Evolutionary conservation across 2,888 invertebrate species (phyloP), one percentile per base, ranked within the genome.

Genomic region (Isotomurus palustris): DNA sequence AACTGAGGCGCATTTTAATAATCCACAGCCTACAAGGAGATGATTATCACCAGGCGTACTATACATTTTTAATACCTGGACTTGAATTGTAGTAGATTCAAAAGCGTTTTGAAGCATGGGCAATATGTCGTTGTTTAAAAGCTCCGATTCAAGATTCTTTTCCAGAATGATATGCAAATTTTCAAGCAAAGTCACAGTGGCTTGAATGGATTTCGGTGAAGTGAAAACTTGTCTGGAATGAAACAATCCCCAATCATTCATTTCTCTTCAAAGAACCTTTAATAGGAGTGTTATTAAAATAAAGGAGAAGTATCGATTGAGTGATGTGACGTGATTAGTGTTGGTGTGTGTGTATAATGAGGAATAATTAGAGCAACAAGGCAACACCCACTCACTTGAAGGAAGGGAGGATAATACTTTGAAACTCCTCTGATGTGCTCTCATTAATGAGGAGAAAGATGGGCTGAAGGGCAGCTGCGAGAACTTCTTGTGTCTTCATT

Each of bases 151-250:
- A 14, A 87, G 84, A 60, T 91, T 89, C 78, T 94, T 95, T 73
- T 86, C 86, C 74, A 95, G 80, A 64, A 95, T 85, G 64, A 89
- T 78, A 76, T 94, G 91, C 71, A 95, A 78, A 75, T 91, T 91
- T 77, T 94, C 93, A 72, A 95, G 78, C 58, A 95, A 80, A 48
- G 87, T 88, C 5, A 92, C 91, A 1, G 89, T 87, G 12, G 92
- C 91, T 76, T 89, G 87, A 60, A 88, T 84, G 58, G 86, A 85
- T 77, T 87, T 89, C 24, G 87, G 88, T 49, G 84, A 82, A 65
- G 83, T 82, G 77, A 90, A 85, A 56, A 91, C 81, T 66, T 79
- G 79, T 74, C 88, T 87, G 77, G 12, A 52, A n/a, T n/a, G n/a
- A n/a, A n/a, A n/a, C n/a, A n/a, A n/a, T n/a, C n/a, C n/a, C n/a